Evolutionary conservation across 2,888 invertebrate species (phyloP).

Genomic region (Danaus chrysippus): DNA sequence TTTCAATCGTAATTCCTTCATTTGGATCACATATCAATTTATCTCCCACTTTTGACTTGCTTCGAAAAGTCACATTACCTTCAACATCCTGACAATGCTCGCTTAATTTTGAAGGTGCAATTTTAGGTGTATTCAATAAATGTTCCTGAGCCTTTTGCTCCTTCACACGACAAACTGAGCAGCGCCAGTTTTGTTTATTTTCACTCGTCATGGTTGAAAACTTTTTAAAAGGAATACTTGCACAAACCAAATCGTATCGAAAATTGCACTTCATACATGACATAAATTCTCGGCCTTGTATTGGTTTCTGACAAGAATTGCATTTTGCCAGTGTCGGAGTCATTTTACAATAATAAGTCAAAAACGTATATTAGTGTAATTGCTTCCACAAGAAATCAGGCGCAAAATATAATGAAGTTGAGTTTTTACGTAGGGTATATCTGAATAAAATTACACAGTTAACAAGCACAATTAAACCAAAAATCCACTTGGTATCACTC

Average conservation of each 20-base stretch:
- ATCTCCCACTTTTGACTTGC: not conserved
- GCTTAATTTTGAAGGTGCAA: too few relatives aligned
- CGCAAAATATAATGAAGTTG: too few relatives aligned
- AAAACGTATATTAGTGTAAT: conserved; percentile 9
- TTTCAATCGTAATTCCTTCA: too few relatives aligned
- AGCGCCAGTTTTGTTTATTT: conserved; percentile 7
- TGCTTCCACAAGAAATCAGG: conserved; percentile 6
- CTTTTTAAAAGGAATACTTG: too few relatives aligned
- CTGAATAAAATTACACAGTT: conserved; percentile 9
- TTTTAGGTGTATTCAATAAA: too few relatives aligned
- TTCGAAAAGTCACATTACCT: conserved; percentile 8
- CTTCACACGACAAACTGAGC: conserved; percentile 3
- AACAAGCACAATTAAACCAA: conserved; percentile 8
- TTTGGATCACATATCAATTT: too few relatives aligned
- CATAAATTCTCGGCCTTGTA: too few relatives aligned
- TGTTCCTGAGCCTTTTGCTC: too few relatives aligned
- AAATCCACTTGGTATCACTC: conserved; percentile 3
- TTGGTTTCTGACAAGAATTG: too few relatives aligned
- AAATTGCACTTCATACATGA: conserved; percentile 8
- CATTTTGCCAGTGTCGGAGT: conserved; percentile 8
- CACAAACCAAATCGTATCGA: conserved; percentile 9
- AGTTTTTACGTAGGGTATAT: too few relatives aligned
- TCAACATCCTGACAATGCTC: conserved; percentile 9
- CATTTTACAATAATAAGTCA: conserved; percentile 3
- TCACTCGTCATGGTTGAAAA: conserved; percentile 9